Percentiles rank a stretch among this genome's conserved stretches.
Evolutionary conservation across 2,797 vertebrate genomes (phyloP).

Genomic region (Pseudomugil tenellus): DNA sequence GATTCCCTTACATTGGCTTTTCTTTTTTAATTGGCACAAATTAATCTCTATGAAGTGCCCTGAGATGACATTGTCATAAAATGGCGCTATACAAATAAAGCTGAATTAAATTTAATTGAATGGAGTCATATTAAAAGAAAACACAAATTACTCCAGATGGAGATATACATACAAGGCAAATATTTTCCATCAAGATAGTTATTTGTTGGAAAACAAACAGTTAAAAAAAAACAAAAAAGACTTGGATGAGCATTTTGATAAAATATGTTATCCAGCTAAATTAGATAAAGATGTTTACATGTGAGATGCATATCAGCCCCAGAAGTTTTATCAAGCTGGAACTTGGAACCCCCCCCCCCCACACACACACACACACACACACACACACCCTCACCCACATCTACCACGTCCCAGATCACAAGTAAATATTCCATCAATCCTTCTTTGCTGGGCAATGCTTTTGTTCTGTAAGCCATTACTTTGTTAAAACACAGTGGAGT

Average conservation of each 20-base stretch:
- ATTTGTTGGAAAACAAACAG: neutral
- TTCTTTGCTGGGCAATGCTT: constrained; percentile 1
- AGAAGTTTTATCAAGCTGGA: neutral
- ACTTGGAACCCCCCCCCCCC: neutral
- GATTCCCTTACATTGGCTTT: no score
- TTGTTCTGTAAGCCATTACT: constrained; percentile 1
- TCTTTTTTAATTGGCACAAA: no score
- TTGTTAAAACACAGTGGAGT: constrained; percentile 49
- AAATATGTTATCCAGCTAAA: neutral
- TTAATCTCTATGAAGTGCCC: no score
- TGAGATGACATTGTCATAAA: no score
- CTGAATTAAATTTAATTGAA: no score
- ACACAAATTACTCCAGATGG: neutral
- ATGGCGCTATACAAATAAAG: no score
- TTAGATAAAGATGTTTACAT: neutral
- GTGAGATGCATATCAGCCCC: constrained; percentile 3
- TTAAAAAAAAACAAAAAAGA: neutral
- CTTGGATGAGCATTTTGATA: constrained; percentile 1
- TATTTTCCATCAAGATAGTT: neutral
- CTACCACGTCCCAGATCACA: constrained; percentile 1
- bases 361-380: no score
- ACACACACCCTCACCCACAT: no score
- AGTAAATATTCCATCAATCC: neutral
- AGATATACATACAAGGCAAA: neutral
- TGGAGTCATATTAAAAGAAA: no score